These are phyloP conservation scores for Chionomys nivalis DNA, from an alignment of 2,113 vertebrate species.

Conservation along the genomic window DNA sequence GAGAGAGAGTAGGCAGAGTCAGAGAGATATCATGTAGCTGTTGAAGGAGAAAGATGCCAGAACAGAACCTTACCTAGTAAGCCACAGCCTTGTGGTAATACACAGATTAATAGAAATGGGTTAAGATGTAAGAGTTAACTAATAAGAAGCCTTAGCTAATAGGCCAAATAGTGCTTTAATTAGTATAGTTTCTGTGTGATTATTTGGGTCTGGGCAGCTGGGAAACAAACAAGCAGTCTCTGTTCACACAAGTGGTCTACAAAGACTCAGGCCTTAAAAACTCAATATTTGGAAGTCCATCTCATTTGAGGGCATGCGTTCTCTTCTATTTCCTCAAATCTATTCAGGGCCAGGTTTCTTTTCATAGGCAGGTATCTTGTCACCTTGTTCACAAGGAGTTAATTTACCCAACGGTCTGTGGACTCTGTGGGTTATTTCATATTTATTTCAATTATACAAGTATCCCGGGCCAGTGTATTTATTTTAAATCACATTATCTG, in stretches of 20 bases:
- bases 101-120: too few relatives aligned
- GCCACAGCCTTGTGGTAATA: too few relatives aligned
- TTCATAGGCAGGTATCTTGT: not conserved
- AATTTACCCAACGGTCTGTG: constrained; percentile 44
- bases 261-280: not conserved
- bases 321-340: not conserved
- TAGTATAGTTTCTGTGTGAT: too few relatives aligned
- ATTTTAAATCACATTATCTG: constrained; percentile 82
- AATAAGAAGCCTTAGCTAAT: too few relatives aligned
- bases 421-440: constrained; percentile 59
- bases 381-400: constrained; percentile 23
- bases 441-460: constrained; percentile 79
- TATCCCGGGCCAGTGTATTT: constrained; percentile 72
- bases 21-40: too few relatives aligned
- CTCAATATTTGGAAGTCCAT: not conserved
- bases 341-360: accelerated
- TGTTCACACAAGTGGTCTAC: not conserved
- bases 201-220: too few relatives aligned
- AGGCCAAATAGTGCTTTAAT: too few relatives aligned
- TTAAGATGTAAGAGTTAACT: too few relatives aligned
- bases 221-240: too few relatives aligned
- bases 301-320: not conserved
- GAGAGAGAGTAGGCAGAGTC: too few relatives aligned
- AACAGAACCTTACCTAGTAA: too few relatives aligned
- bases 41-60: too few relatives aligned